phyloP scores from a whole-genome alignment of 2,113 vertebrate species.

The Aythya baeri region DNA sequence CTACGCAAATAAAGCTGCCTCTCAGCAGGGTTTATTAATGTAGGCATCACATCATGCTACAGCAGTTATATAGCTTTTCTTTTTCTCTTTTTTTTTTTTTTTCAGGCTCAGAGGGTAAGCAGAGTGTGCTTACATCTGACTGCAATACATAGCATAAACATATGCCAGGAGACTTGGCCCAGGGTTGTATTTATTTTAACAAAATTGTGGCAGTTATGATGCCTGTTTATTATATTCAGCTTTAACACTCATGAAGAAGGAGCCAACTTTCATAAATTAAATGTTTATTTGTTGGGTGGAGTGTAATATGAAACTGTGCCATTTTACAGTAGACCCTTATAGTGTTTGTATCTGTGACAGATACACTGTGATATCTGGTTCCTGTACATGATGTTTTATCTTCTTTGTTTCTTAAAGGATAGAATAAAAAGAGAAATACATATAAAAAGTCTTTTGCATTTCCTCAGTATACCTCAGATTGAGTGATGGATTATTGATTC shows the following conservation, averaged over 20 bases:
- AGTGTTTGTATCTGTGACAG: neutral
- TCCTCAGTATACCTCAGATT: neutral
- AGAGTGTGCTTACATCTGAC: constrained; percentile 13
- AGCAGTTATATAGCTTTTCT: neutral
- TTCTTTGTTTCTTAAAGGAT: neutral
- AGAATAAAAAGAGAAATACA: neutral
- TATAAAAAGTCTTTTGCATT: neutral
- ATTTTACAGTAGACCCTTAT: neutral
- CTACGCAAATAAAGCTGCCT: constrained; percentile 23
- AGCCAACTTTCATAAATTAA: neutral
- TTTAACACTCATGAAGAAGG: neutral
- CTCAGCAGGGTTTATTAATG: constrained; percentile 30
- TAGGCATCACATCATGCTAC: constrained; percentile 3
- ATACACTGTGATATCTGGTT: neutral
- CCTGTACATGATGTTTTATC: neutral
- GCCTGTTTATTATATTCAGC: neutral
- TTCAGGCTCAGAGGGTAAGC: neutral
- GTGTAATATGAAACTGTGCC: neutral
- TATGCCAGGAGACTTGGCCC: neutral
- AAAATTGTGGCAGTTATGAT: neutral
- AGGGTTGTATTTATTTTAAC: neutral
- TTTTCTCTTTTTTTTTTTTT: neutral
- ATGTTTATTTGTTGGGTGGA: neutral
- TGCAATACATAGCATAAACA: neutral
- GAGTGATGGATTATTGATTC: neutral